Percentiles rank a stretch among this genome's conserved stretches.
phyloP scores from a whole-genome alignment of 2,888 invertebrate genomes.

The Aleiodes alternator region DNA sequence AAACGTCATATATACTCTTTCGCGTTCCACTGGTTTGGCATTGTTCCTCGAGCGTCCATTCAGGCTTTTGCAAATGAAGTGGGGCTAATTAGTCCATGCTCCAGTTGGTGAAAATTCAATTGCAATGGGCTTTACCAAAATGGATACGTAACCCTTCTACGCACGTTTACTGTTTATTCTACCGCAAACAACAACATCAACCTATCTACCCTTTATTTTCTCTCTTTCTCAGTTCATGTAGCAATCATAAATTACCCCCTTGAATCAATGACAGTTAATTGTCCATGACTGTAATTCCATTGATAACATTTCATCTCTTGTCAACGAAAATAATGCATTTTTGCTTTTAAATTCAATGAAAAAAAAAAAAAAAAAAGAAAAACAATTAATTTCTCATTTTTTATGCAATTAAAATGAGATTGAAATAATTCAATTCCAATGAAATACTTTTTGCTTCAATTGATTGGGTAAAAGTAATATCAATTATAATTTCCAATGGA shows the following conservation, averaged over 20 bases:
- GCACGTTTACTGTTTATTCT: slow-evolving; percentile 41
- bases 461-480: not conserved
- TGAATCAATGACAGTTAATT: slow-evolving; percentile 1
- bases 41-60: slow-evolving; percentile 57
- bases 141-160: slow-evolving; percentile 23
- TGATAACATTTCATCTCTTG: too few species aligned
- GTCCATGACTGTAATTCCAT: too few species aligned
- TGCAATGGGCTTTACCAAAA: slow-evolving; percentile 50
- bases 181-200: slow-evolving; percentile 21
- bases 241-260: not conserved
- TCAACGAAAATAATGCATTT: too few species aligned
- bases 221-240: not conserved
- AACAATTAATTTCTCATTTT: too few species aligned
- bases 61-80: slow-evolving; percentile 39
- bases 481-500: slow-evolving; percentile 10
- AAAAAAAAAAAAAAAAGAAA: too few species aligned
- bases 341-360: too few species aligned
- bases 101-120: slow-evolving; percentile 72
- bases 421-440: too few species aligned
- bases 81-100: slow-evolving; percentile 72
- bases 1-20: slow-evolving; percentile 39
- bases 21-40: slow-evolving; percentile 47
- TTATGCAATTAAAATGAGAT: too few species aligned
- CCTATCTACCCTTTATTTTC: not conserved
- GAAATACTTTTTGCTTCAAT: too few species aligned